Base-by-base conservation (phyloP, 37 sponge, comb jelly and placozoan species). In the Haliclona indistincta region DNA sequence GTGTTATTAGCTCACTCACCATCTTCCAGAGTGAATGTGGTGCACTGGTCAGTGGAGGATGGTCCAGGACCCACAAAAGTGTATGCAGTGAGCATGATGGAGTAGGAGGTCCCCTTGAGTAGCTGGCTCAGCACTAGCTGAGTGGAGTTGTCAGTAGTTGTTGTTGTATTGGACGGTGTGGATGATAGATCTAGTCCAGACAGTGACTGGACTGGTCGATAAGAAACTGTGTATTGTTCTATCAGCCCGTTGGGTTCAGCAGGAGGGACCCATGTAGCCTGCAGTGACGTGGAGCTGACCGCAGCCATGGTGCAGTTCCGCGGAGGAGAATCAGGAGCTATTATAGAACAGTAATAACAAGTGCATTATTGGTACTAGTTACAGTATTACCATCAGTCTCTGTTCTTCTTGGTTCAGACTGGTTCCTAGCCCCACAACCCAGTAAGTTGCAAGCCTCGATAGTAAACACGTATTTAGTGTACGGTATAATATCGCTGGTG, bases 401-500 rank as follows among this genome's bases (percentile, higher is more conserved):
- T 49, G 83, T 88, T 54, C 20, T 69, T 1, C 52, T 49, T 34
- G 43, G 28, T 7, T 19, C 25, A 34, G 88, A 86, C 4, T 36
- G 42, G 2, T 73, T 32, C 26, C 74, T 78, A 38, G 38, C 67
- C 35, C 90, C 54, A 54, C 85, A 80, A 25, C 86, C 86, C 22
- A 89, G 44, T 38, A 13, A 58, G 54, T 84, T 89, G 55, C 76
- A 75, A 47, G 85, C 80, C 20, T 25, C 43, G n/a, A 83, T 75
- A 30, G 54, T 75, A 61, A 84, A 89, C 36, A 36, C 29, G 64
- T 89, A 89, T 30, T 40, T 56, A 26, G 69, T 84, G 70, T 80
- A 84, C 0, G 90, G 90, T 28, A 74, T 43, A 45, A 89, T 74
- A 25, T 32, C 71, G 20, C 34, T 34, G 17, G 49, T 63, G 25